A percentile compares a stretch with the other conserved stretches of the same genome.
phyloP scores from a whole-genome alignment of 2,797 vertebrate species.

The Xenopus petersii region DNA sequence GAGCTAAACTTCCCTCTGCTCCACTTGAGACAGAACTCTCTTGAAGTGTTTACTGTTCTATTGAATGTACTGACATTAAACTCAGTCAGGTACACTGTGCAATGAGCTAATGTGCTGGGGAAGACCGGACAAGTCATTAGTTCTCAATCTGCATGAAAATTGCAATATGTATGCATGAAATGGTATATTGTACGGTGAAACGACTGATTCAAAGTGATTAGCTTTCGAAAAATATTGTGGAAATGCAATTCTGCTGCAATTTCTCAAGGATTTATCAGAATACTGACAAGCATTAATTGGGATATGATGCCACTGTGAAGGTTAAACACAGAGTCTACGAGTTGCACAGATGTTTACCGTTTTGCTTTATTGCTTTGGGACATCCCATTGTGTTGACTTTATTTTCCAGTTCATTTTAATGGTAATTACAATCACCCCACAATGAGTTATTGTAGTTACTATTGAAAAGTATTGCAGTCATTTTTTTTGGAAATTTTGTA shows the following conservation, averaged over 20 bases:
- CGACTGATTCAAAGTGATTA: slow-evolving; percentile 18
- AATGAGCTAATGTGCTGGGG: slow-evolving; percentile 5
- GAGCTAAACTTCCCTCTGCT: no score
- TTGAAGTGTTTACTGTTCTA: no score
- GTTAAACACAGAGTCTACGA: slow-evolving; percentile 61
- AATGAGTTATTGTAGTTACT: slow-evolving; percentile 57
- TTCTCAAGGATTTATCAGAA: slow-evolving; percentile 26
- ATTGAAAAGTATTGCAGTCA: slow-evolving; percentile 69
- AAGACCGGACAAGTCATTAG: slow-evolving; percentile 24
- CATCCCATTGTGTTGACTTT: slow-evolving; percentile 60
- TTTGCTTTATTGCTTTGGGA: slow-evolving; percentile 65
- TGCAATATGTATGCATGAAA: slow-evolving; percentile 1
- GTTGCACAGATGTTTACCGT: slow-evolving; percentile 65
- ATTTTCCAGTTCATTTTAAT: slow-evolving; percentile 67
- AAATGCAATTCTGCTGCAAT: slow-evolving; percentile 21
- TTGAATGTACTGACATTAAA: slow-evolving; percentile 3
- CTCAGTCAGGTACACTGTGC: neutral
- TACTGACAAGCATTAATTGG: slow-evolving; percentile 41
- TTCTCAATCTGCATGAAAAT: slow-evolving; percentile 32
- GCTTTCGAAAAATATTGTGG: slow-evolving; percentile 2
- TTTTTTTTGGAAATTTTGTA: slow-evolving; percentile 43
- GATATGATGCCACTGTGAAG: slow-evolving; percentile 53
- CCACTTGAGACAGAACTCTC: no score
- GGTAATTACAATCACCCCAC: slow-evolving; percentile 65
- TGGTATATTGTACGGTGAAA: neutral